Conservation (phyloP, 2,797 vertebrate species). For the Pseudomugil tenellus region DNA sequence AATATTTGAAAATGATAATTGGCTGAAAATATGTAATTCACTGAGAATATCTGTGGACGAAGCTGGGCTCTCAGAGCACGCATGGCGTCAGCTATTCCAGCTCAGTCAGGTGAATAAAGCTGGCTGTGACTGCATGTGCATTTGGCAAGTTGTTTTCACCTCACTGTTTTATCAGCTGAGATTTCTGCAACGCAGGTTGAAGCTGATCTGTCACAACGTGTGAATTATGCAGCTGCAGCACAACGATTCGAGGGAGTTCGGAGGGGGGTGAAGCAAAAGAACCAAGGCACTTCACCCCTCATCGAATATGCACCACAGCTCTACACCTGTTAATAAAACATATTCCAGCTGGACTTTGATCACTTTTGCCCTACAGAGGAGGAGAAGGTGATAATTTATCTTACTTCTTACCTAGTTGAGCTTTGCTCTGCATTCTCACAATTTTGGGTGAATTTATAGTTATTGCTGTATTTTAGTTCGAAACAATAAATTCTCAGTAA, state of each 20-base stretch:
- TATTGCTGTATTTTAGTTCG: slow-evolving; percentile 8
- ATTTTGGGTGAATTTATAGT: slow-evolving; percentile 10
- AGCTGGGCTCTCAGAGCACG: slow-evolving; percentile 23
- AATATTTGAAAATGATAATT: slow-evolving; percentile 56
- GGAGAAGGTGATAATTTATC: slow-evolving; percentile 33
- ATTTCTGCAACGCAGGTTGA: slow-evolving; percentile 44
- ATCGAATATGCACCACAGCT: slow-evolving; percentile 69
- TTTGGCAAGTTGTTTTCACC: slow-evolving; percentile 48
- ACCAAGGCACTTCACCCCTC: slow-evolving; percentile 66
- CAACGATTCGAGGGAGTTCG: slow-evolving; percentile 61
- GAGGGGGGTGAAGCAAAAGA: slow-evolving; percentile 63
- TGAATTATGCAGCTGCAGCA: slow-evolving; percentile 75
- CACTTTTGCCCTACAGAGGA: slow-evolving; percentile 42
- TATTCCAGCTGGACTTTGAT: slow-evolving; percentile 77
- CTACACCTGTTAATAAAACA: slow-evolving; percentile 82
- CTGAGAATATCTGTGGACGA: slow-evolving; percentile 43
- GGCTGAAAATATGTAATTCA: slow-evolving; percentile 43
- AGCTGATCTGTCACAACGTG: slow-evolving; percentile 68
- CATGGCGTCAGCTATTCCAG: slow-evolving; percentile 13
- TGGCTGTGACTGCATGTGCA: slow-evolving; percentile 17
- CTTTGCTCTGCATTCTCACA: not conserved
- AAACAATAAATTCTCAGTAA: slow-evolving; percentile 11
- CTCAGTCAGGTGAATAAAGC: slow-evolving; percentile 42
- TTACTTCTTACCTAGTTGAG: slow-evolving; percentile 10
- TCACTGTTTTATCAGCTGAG: slow-evolving; percentile 39